These are phyloP conservation scores for Papio anubis DNA, from an alignment of 2,113 vertebrate species.

Conservation along the genomic window DNA sequence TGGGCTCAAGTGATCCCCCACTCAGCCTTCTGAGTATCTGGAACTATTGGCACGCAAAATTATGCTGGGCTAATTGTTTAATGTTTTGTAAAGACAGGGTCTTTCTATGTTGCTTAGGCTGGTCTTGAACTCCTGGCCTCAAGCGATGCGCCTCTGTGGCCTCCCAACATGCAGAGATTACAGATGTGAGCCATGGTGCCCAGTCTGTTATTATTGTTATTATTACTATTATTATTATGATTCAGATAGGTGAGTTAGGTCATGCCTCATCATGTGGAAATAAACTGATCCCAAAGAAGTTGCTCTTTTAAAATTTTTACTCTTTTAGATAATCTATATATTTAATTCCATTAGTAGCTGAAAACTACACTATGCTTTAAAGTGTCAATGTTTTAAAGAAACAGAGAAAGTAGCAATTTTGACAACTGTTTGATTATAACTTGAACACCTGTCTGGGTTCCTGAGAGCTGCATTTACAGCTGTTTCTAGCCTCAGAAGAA, in stretches of 20 bases:
- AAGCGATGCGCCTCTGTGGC: too few species aligned
- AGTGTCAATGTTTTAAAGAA: background rate
- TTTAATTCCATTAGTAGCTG: background rate
- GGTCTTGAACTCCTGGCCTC: too few species aligned
- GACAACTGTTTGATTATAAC: slow-evolving; percentile 15
- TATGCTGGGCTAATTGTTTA: too few species aligned
- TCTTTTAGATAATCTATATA: background rate
- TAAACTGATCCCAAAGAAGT: background rate
- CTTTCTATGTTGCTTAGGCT: too few species aligned
- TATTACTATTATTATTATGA: background rate
- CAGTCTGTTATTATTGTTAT: background rate
- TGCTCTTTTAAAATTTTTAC: background rate
- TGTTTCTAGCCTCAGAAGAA: background rate
- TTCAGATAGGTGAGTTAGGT: background rate
- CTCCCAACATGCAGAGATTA: too few species aligned
- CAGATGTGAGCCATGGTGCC: too few species aligned
- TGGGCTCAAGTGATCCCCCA: too few species aligned
- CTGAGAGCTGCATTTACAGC: background rate
- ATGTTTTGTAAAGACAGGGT: too few species aligned
- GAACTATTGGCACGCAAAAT: too few species aligned
- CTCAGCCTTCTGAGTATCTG: too few species aligned
- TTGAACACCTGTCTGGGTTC: background rate
- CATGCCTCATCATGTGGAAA: background rate
- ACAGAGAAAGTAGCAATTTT: background rate
- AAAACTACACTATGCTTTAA: background rate